A percentile compares a stretch with the other conserved stretches of the same genome.
phyloP scores from a whole-genome alignment of 2,888 invertebrate species.

The Sycophila texana region DNA sequence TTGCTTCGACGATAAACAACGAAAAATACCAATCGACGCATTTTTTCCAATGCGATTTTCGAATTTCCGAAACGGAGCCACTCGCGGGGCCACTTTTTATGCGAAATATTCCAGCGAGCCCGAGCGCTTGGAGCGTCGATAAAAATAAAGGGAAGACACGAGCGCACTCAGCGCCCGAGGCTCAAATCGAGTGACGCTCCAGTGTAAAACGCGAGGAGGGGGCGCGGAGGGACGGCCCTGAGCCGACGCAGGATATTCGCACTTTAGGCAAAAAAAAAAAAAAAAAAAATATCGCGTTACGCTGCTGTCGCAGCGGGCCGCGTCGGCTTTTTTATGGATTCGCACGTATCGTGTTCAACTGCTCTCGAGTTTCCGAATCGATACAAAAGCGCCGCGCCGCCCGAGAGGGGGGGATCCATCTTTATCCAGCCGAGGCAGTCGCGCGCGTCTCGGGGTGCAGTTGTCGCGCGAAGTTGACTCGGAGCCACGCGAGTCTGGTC shows the following conservation, averaged over 20 bases:
- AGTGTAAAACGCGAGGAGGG: slow-evolving; percentile 1
- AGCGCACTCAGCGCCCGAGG: background rate
- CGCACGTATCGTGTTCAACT: slow-evolving; percentile 35
- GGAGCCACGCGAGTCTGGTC: too few relatives aligned
- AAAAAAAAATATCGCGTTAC: slow-evolving; percentile 45
- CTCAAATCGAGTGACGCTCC: slow-evolving; percentile 29
- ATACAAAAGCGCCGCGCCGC: slow-evolving; percentile 9
- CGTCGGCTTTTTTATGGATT: slow-evolving; percentile 50
- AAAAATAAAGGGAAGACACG: slow-evolving; percentile 4
- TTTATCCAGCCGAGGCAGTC: too few relatives aligned
- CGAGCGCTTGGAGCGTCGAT: background rate
- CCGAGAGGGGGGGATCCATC: too few relatives aligned
- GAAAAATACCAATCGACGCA: too few relatives aligned
- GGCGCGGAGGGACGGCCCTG: background rate
- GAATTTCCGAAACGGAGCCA: too few relatives aligned
- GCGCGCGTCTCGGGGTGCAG: too few relatives aligned
- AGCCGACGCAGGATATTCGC: background rate
- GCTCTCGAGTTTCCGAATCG: slow-evolving; percentile 37
- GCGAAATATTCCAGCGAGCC: background rate
- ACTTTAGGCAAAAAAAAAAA: slow-evolving; percentile 23
- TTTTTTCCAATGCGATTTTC: too few relatives aligned
- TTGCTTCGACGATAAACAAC: too few relatives aligned
- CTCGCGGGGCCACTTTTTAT: background rate
- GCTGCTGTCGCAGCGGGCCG: background rate
- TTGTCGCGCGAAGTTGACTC: too few relatives aligned